Conservation (phyloP, 92 coral and sea anemone species). For the Palythoa heliodiscus region DNA sequence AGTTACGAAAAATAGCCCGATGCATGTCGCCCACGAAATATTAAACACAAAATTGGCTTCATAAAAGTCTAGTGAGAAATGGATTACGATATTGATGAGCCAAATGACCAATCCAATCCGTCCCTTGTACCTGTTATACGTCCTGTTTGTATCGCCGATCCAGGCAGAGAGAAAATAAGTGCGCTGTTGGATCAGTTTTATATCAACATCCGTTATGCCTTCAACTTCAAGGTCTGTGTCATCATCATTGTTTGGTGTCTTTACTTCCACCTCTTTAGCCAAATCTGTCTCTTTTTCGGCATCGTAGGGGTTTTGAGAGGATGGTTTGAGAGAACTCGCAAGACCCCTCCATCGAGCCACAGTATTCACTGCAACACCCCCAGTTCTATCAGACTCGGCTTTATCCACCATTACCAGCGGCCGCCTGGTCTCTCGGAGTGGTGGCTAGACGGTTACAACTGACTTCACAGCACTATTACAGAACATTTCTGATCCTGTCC, state of each 20-base stretch:
- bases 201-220: conserved; percentile 57
- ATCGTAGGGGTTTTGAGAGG: neutral
- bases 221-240: conserved; percentile 8
- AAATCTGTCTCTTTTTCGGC: neutral
- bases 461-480: neutral
- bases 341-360: conserved; percentile 34
- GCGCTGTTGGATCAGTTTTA: conserved; percentile 67
- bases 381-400: neutral
- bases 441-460: neutral
- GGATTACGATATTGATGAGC: conserved; percentile 72
- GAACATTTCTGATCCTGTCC: neutral
- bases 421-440: no score
- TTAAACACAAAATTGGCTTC: conserved; percentile 88
- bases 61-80: conserved; percentile 86
- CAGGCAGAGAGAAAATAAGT: conserved; percentile 85
- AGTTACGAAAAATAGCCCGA: conserved; percentile 76
- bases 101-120: conserved; percentile 82
- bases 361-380: neutral
- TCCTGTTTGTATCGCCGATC: conserved; percentile 77
- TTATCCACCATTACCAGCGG: conserved; percentile 23
- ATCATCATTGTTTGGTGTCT: conserved; percentile 7
- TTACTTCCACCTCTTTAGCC: conserved; percentile 16
- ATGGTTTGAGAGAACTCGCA: conserved; percentile 11
- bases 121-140: conserved; percentile 73
- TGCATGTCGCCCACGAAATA: conserved; percentile 89